Evolutionary conservation across 2,888 invertebrate genomes (phyloP).

Genomic region (Zaprionus obscuricornis): DNA sequence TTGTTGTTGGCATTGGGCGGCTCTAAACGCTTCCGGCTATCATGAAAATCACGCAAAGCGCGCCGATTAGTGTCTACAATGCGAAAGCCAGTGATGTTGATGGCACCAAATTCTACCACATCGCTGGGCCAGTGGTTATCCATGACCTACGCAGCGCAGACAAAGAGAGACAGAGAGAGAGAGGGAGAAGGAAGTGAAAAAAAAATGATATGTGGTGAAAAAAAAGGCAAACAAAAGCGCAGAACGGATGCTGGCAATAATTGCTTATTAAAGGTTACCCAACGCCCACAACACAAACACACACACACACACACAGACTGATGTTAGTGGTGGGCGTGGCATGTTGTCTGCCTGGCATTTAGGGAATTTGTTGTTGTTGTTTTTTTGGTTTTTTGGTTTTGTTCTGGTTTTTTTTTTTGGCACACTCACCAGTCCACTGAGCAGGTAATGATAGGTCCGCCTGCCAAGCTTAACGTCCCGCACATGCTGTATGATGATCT

Average conservation of each 20-base stretch:
- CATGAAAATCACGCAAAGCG: constrained; percentile 93
- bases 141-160: constrained; percentile 89
- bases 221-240: constrained; percentile 36
- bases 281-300: constrained; percentile 13
- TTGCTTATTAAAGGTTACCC: constrained; percentile 68
- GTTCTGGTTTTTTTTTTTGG: constrained; percentile 32
- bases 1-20: constrained; percentile 84
- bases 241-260: constrained; percentile 65
- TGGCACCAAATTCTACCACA: constrained; percentile 97
- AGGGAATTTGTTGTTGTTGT: constrained; percentile 10
- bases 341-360: no score
- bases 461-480: constrained; percentile 93
- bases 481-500: constrained; percentile 94
- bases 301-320: background rate
- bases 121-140: constrained; percentile 98
- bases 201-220: no score
- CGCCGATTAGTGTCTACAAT: constrained; percentile 93
- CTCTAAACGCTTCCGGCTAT: constrained; percentile 93
- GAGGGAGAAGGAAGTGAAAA: background rate
- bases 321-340: background rate
- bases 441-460: constrained; percentile 95
- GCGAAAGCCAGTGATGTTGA: constrained; percentile 99
- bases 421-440: constrained; percentile 93
- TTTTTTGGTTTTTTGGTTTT: no score
- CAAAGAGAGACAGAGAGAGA: background rate